Conservation (phyloP, 2,888 invertebrate genomes). For the Lepeophtheirus nordmannii region DNA sequence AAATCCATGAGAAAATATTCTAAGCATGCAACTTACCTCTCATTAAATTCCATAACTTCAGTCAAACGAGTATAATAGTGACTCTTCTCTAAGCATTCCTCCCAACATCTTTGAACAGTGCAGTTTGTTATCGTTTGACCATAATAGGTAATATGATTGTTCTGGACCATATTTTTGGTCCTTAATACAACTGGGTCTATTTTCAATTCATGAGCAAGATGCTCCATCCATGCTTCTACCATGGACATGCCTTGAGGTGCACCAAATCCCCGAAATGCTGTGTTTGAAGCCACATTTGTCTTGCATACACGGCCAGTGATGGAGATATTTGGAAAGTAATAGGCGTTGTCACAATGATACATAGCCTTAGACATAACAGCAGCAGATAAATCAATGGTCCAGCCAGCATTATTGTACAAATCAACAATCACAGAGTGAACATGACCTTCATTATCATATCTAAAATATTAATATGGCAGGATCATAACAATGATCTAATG, state of each 20-base stretch:
- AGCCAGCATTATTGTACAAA: slow-evolving; percentile 63
- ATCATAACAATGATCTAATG: no score
- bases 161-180: slow-evolving; percentile 48
- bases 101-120: slow-evolving; percentile 32
- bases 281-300: slow-evolving; percentile 80
- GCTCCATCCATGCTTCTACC: slow-evolving; percentile 58
- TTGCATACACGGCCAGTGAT: slow-evolving; percentile 58
- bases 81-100: slow-evolving; percentile 29
- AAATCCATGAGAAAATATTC: no score
- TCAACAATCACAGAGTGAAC: slow-evolving; percentile 55
- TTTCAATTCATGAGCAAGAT: slow-evolving; percentile 52
- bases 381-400: slow-evolving; percentile 58
- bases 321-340: slow-evolving; percentile 47
- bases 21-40: slow-evolving; percentile 28
- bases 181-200: slow-evolving; percentile 29
- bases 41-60: slow-evolving; percentile 19
- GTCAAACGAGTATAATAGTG: slow-evolving; percentile 20
- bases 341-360: slow-evolving; percentile 67
- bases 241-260: slow-evolving; percentile 80
- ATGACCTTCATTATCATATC: slow-evolving; percentile 46
- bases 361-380: slow-evolving; percentile 64
- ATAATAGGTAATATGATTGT: slow-evolving; percentile 33
- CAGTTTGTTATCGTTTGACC: slow-evolving; percentile 33
- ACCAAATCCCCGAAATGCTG: slow-evolving; percentile 83
- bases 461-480: not conserved